These are phyloP conservation scores for Hetaerina americana DNA, from an alignment of 1,140 invertebrate genomes.

Conservation along the genomic window DNA sequence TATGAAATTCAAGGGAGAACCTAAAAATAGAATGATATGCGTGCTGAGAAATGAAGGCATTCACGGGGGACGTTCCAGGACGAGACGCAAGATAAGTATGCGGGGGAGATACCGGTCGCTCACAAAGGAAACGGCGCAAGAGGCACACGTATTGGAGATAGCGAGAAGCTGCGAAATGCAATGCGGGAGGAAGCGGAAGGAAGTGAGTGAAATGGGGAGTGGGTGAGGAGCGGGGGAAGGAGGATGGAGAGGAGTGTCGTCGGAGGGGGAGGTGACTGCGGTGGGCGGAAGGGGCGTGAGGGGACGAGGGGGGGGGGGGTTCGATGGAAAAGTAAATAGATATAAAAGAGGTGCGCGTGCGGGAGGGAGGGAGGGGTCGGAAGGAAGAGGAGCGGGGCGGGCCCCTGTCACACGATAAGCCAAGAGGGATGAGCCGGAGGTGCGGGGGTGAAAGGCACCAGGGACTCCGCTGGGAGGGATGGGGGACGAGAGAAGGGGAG, in stretches of 20 bases:
- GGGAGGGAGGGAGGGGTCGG: background rate
- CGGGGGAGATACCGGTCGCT: too few species aligned
- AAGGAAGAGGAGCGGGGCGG: too few species aligned
- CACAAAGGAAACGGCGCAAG: too few species aligned
- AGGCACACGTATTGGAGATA: too few species aligned
- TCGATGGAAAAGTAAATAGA: background rate
- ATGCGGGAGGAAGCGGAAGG: background rate
- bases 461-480: background rate
- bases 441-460: too few species aligned
- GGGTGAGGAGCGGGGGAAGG: background rate
- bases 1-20: too few species aligned
- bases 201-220: background rate
- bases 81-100: too few species aligned
- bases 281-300: background rate
- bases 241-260: background rate
- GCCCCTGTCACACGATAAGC: too few species aligned
- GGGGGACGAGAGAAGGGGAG: background rate
- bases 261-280: background rate
- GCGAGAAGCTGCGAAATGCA: too few species aligned
- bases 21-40: too few species aligned
- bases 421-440: background rate
- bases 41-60: too few species aligned
- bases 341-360: background rate
- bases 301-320: background rate
- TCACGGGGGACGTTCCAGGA: too few species aligned